Evolutionary conservation across 1,140 invertebrate species (phyloP), one percentile per base, ranked within the genome.

Genomic region (Octopus bimaculoides): DNA sequence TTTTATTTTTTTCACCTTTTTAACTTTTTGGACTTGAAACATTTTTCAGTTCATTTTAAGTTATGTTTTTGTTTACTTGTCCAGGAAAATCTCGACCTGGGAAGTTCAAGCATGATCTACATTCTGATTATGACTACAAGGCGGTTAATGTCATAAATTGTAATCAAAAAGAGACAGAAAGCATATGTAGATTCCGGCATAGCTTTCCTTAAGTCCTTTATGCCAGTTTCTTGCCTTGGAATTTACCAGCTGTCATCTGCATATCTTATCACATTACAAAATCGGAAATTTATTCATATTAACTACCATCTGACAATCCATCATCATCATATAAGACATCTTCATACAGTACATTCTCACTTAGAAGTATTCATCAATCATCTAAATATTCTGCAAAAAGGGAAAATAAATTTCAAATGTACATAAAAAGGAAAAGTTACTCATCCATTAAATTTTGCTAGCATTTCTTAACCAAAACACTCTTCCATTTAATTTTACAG

Each of bases 11-110:
- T 41, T 41, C 26, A 41, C 26, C 26, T 41, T 41, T 41, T 41
- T 41, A 41, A 41, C 26, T 71, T 71, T 71, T 71, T 71, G 66
- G 66, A 71, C 66, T 71, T 71, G 66, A 20, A 71, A 20, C 6
- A 5, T 41, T 71, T 71, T 71, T 71, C 66, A 71, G 66, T 71
- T 71, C 66, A 71, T 71, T 71, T 14, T 71, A 71, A 71, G 66
- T 71, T 71, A 71, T 71, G 26, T 71, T 71, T 71, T 71, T 71
- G 66, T 71, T 71, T 71, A 71, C 66, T 71, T 71, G 66, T 71
- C 66, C 66, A 71, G 66, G 66, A 71, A 71, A 71, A 71, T 71
- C 66, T 71, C 66, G 66, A 71, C 66, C 66, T 71, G 66, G 66
- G 66, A 71, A 71, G 66, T 71, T 71, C 17, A 71, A 71, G 66